Base-by-base conservation (phyloP, 1,140 invertebrate species). In the Cyclargus thomasi region DNA sequence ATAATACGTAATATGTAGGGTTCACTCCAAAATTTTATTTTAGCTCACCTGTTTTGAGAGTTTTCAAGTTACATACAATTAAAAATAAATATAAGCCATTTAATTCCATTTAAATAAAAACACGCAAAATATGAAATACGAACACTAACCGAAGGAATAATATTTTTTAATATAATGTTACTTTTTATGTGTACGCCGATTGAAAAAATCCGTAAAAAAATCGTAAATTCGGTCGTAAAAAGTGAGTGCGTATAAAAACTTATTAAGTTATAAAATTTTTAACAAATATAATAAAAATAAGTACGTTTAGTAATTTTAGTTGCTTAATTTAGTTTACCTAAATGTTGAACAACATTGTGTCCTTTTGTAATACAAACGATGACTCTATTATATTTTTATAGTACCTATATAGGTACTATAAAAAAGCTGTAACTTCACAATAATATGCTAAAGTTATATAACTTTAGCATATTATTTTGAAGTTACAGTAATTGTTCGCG, bases 221-320 rank as follows among this genome's bases (percentile, higher is more conserved):
- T 59, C 55, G 55, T 59, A 59, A 59, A 59, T 1, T 21, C 8
- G 20, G 18, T 59, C 55, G 55, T 59, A 59, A 59, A 59, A 59
- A 6, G 55, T 59, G 17, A 59, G 55, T 59, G 55, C 55, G 20
- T 21, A 29, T 29, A 11, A 47, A 47, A 11, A 21, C 55, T 59
- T 20, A 59, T 59, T 59, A 21, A 59, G 17, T 21, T 59, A 21
- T 59, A 59, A 59, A 59, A 59, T 21, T 3, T 59, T 20, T 20
- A 20, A 59, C 55, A 59, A 59, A 59, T 20, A 59, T 20, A 20
- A 59, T 55, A 55, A 55, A 55, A 55, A 47, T 47, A 47, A 11
- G 39, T 55, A 55, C 11, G 18, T 20, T 59, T 7, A 59, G 17
- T 8, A 20, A 20, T 21, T 59, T 55, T 59, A 59, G 5, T 59